phyloP scores from a whole-genome alignment of 2,888 invertebrate genomes.

The Leucozona laternaria region DNA sequence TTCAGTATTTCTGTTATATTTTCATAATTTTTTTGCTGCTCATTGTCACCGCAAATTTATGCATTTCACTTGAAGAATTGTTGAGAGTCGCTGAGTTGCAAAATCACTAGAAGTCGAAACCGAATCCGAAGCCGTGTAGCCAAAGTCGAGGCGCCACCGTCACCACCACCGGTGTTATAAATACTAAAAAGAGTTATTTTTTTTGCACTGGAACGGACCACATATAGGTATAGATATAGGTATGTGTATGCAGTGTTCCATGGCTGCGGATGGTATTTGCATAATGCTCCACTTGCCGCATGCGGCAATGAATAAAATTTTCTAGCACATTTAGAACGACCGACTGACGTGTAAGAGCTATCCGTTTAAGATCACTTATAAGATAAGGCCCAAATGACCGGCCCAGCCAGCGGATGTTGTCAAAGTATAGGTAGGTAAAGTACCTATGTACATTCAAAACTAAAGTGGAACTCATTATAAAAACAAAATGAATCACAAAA shows the following conservation, averaged over 20 bases:
- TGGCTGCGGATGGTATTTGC: constrained; percentile 51
- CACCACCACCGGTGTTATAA: constrained; percentile 23
- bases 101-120: constrained; percentile 58
- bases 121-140: constrained; percentile 13
- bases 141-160: constrained; percentile 41
- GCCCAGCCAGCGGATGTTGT: no score
- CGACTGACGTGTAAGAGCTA: constrained; percentile 30
- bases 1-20: constrained; percentile 4
- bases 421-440: background rate
- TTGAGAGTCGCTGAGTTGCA: constrained; percentile 64
- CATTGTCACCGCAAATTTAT: constrained; percentile 72
- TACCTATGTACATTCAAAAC: background rate
- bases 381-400: constrained; percentile 28
- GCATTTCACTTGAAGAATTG: constrained; percentile 74
- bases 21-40: constrained; percentile 36
- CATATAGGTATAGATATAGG: background rate
- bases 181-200: constrained; percentile 31
- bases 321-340: constrained; percentile 33
- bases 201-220: background rate
- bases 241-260: background rate
- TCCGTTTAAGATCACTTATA: constrained; percentile 45
- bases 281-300: constrained; percentile 46
- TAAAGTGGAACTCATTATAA: background rate
- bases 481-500: no score
- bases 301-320: constrained; percentile 48